Conservation (phyloP, 2,888 invertebrate species). For the Athrips mouffetella region DNA sequence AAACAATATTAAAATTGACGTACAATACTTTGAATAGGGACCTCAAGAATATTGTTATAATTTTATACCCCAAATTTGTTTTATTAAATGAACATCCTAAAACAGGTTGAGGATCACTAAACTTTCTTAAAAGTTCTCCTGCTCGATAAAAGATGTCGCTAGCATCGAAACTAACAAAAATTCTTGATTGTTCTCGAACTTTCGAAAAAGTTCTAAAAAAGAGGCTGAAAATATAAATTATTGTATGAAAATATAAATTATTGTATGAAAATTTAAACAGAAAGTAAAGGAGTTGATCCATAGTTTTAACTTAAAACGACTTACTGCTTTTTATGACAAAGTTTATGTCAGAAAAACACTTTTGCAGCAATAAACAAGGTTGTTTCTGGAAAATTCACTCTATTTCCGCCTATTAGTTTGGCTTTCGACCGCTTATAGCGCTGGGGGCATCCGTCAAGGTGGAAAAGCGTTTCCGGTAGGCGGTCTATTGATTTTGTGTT, state of each 20-base stretch:
- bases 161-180: constrained; percentile 13
- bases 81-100: background rate
- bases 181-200: constrained; percentile 42
- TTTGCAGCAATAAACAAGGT: constrained; percentile 20
- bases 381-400: constrained; percentile 56
- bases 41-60: too few relatives aligned
- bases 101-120: constrained; percentile 35
- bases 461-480: constrained; percentile 2
- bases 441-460: constrained; percentile 44
- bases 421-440: constrained; percentile 42
- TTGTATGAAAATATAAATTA: background rate
- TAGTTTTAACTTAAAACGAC: background rate
- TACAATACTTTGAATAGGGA: too few relatives aligned
- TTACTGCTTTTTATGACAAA: background rate
- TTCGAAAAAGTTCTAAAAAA: constrained; percentile 51
- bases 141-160: constrained; percentile 36
- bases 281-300: background rate
- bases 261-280: background rate
- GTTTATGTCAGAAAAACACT: constrained; percentile 26
- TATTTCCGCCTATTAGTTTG: constrained; percentile 46
- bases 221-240: background rate
- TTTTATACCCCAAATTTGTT: too few relatives aligned
- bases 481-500: constrained; percentile 20
- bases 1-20: too few relatives aligned
- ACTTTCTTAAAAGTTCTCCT: constrained; percentile 28